Percentiles rank a stretch among this genome's conserved stretches.
Evolutionary conservation across 1,140 invertebrate genomes (phyloP).

Genomic region (Lerema accius): DNA sequence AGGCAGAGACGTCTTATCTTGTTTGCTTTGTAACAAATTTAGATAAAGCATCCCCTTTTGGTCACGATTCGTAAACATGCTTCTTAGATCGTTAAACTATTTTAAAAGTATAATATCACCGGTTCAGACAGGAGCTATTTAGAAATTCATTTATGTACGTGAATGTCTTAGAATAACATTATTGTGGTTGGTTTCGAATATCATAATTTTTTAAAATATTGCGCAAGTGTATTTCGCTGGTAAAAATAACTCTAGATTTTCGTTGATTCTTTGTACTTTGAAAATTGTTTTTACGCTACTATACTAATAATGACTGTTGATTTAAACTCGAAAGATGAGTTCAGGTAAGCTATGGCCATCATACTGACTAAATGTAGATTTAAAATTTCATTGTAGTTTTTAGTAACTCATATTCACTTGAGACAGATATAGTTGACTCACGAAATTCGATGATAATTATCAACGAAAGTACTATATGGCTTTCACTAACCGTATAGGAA

Average conservation of each 20-base stretch:
- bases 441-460: no score
- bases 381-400: no score
- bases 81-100: conserved; percentile 8
- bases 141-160: conserved; percentile 7
- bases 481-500: no score
- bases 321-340: no score
- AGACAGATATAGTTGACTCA: no score
- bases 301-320: no score
- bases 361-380: no score
- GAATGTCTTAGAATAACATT: conserved; percentile 13
- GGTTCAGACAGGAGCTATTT: conserved; percentile 24
- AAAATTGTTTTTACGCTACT: no score
- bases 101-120: conserved; percentile 2
- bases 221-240: no score
- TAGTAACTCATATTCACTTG: no score
- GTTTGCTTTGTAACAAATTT: conserved; percentile 44
- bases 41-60: conserved; percentile 25
- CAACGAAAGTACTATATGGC: no score
- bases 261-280: conserved; percentile 14
- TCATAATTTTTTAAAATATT: conserved; percentile 21
- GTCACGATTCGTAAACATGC: conserved; percentile 20
- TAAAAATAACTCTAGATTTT: conserved; percentile 44
- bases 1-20: conserved; percentile 56
- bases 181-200: conserved; percentile 8
- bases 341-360: no score